Percentiles rank a stretch among this genome's conserved stretches.
Evolutionary conservation across 2,113 vertebrate genomes (phyloP).

Genomic region (cattle (Bos taurus)): DNA sequence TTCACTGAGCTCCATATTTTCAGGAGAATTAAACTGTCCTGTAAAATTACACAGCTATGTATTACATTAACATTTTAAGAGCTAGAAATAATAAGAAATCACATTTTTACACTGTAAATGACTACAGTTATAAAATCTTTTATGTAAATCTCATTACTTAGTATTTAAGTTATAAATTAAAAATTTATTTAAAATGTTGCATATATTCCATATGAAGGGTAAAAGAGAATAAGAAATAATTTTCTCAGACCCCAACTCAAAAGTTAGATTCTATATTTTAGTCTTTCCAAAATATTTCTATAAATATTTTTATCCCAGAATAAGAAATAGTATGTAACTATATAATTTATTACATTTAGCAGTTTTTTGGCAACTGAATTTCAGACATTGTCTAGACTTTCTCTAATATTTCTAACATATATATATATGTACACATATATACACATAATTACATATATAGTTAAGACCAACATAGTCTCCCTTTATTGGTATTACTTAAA

Average conservation of each 20-base stretch:
- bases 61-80: constrained; percentile 36
- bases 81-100: constrained; percentile 47
- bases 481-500: neutral
- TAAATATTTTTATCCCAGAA: constrained; percentile 18
- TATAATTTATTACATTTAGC: neutral
- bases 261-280: constrained; percentile 9
- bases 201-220: neutral
- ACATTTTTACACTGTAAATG: constrained; percentile 21
- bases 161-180: constrained; percentile 46
- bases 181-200: constrained; percentile 9
- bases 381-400: neutral
- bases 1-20: constrained; percentile 36
- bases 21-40: constrained; percentile 48
- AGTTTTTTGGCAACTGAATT: neutral
- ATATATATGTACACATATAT: neutral
- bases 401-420: neutral
- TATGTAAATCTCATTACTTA: constrained; percentile 29
- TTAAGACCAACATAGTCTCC: neutral
- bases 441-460: neutral
- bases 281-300: neutral
- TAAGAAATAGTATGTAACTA: neutral
- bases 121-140: constrained; percentile 23
- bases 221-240: neutral
- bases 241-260: neutral
- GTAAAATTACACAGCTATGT: constrained; percentile 33